Conservation (phyloP, 2,797 vertebrate genomes). For the Pteronotus mesoamericanus region DNA sequence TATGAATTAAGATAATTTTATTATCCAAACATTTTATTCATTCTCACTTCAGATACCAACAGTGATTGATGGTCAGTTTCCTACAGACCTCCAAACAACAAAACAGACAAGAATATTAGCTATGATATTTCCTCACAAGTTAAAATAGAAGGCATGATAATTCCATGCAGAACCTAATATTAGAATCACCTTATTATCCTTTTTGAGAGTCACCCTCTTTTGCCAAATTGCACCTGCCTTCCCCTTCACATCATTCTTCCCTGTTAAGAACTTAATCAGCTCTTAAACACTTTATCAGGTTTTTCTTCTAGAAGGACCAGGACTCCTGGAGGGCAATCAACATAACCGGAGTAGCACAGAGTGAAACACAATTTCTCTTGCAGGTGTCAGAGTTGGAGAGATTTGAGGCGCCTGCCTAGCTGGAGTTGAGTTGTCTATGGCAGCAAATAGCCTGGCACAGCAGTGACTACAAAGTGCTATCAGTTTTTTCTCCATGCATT, state of each 20-base stretch:
- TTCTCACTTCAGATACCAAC: neutral
- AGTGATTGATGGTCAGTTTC: neutral
- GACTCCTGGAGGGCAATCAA: constrained; percentile 38
- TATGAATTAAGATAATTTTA: neutral
- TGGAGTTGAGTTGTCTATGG: constrained; percentile 70
- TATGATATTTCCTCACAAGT: neutral
- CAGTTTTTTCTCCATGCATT: constrained; percentile 69
- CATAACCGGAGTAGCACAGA: constrained; percentile 28
- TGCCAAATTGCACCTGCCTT: constrained; percentile 2
- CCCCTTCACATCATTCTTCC: constrained; percentile 2
- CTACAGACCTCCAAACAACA: neutral
- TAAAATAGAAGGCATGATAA: neutral
- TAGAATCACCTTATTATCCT: neutral
- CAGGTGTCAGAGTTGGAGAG: constrained; percentile 69
- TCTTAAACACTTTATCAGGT: neutral
- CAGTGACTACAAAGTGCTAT: constrained; percentile 67
- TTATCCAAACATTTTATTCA: neutral
- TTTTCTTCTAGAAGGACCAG: constrained; percentile 54
- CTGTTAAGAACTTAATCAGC: constrained; percentile 29
- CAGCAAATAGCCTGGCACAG: constrained; percentile 77
- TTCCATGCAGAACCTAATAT: neutral
- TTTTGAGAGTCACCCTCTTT: constrained; percentile 46
- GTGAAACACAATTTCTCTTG: constrained; percentile 45
- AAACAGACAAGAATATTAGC: neutral
- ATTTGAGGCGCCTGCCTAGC: constrained; percentile 56